Evolutionary conservation across 2,888 invertebrate genomes (phyloP), one percentile per base, ranked within the genome.

Genomic region (Tenthredo livida): DNA sequence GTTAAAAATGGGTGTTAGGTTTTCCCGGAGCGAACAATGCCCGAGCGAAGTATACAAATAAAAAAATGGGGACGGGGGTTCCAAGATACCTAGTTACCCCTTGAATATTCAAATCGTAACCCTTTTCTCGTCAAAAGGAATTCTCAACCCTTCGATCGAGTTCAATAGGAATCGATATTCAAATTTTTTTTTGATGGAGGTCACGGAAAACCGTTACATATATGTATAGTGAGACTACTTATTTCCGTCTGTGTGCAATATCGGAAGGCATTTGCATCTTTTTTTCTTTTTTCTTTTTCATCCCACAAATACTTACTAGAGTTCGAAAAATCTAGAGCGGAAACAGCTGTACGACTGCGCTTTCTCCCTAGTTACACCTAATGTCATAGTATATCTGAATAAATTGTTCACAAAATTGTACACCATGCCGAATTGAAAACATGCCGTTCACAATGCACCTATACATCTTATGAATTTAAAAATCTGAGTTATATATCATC

Each of bases 101-200:
- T 91, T 91, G 92, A 93, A 93, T 93, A 93, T 93, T 93, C 92
- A 93, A 93, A 93, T 93, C 90, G 91, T 90, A 92, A 93, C 93
- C 92, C 93, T 92, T 91, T 47, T 54, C 33, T 33, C 85, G 67
- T 90, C 88, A 89, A 89, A 88, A 88, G 91, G 91, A 89, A 89
- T 89, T 89, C 89, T 88, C 88, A 92, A 92, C 93, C 85, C 93
- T 93, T 93, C 93, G 92, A 93, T 93, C 90, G 90, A 90, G 93
- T 93, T 93, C 93, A 93, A 93, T 93, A 90, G 92, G 93, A 93
- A 93, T 93, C 93, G 93, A 93, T 93, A 93, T 93, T 93, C 93
- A 93, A 93, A 93, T 93, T 93, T 93, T 92, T 93, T 83, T 29
- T 15, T 37, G 91, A 92, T 90, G 90, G 90, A 92, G 91, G 91